Percentiles rank a stretch among this genome's conserved stretches.
Conservation (phyloP, 1,140 invertebrate genomes). For the Antheraea pernyi region DNA sequence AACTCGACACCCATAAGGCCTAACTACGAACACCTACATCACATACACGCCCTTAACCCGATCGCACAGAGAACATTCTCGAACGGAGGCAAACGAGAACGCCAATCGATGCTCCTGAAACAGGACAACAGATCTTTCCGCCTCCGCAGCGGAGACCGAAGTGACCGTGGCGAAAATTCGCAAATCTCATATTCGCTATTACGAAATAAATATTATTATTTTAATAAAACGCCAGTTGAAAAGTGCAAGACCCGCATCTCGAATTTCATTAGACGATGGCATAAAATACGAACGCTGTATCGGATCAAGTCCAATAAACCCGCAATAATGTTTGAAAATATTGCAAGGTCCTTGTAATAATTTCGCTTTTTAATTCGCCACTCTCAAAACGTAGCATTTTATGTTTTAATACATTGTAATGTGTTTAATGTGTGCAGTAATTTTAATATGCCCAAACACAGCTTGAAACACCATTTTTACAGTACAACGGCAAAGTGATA, state of each 20-base stretch:
- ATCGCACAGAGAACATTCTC: conserved; percentile 32
- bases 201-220: conserved; percentile 48
- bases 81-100: conserved; percentile 22
- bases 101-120: conserved; percentile 72
- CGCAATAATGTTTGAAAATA: conserved; percentile 33
- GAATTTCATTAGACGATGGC: conserved; percentile 44
- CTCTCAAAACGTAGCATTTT: neutral
- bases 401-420: too few relatives aligned
- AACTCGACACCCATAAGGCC: conserved; percentile 42
- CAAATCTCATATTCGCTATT: conserved; percentile 40
- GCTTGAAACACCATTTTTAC: too few relatives aligned
- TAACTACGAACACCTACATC: conserved; percentile 34
- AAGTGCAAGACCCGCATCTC: conserved; percentile 35
- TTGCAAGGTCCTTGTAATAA: conserved; percentile 23
- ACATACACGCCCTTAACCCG: conserved; percentile 37
- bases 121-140: conserved; percentile 72
- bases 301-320: conserved; percentile 35
- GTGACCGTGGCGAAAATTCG: conserved; percentile 49
- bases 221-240: conserved; percentile 47
- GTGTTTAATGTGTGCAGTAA: too few relatives aligned
- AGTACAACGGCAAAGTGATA: too few relatives aligned
- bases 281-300: conserved; percentile 35
- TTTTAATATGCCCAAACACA: too few relatives aligned
- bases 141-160: conserved; percentile 54
- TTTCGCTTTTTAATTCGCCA: conserved; percentile 28